phyloP scores from a whole-genome alignment of 2,113 vertebrate genomes.

The Puma concolor region DNA sequence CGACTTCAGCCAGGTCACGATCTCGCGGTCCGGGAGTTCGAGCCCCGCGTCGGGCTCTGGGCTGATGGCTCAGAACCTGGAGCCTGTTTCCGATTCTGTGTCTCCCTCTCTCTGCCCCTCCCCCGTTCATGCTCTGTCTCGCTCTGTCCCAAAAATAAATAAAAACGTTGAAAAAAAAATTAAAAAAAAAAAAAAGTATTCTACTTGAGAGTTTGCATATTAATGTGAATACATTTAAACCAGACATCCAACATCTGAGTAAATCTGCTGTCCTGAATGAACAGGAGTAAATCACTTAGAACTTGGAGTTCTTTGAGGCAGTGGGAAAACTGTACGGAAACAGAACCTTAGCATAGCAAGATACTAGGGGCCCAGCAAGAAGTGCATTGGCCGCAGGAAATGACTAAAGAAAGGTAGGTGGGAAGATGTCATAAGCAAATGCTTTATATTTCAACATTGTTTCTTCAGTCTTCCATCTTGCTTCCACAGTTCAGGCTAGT shows the following conservation, averaged over 20 bases:
- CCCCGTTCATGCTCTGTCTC: no score
- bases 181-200: no score
- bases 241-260: neutral
- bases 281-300: neutral
- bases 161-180: no score
- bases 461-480: neutral
- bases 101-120: no score
- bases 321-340: neutral
- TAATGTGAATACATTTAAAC: neutral
- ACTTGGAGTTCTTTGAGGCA: neutral
- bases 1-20: no score
- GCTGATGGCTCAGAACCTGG: no score
- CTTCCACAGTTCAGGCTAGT: neutral
- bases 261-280: neutral
- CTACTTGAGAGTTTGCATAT: neutral
- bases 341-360: neutral
- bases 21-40: no score
- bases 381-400: neutral
- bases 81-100: no score
- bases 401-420: neutral
- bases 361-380: neutral
- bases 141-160: no score
- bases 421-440: neutral
- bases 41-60: no score
- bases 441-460: neutral